Conservation (phyloP, 1,140 invertebrate genomes). For the Glomeris maerens region DNA sequence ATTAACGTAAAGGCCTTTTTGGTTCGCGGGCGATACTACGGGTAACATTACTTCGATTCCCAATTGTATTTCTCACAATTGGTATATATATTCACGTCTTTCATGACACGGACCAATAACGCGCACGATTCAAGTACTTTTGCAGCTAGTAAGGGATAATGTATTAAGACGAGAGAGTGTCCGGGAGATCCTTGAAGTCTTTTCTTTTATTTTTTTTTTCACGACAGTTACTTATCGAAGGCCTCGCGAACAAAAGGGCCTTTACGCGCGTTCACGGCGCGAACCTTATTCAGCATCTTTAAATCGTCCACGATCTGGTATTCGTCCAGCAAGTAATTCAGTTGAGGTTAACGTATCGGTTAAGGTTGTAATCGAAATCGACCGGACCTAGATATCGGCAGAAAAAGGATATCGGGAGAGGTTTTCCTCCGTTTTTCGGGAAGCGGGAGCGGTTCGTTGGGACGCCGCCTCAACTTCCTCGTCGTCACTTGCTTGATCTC, state of each 20-base stretch:
- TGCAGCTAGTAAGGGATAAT: neutral
- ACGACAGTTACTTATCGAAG: too few relatives aligned
- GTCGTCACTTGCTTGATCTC: conserved; percentile 49
- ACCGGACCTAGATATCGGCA: neutral
- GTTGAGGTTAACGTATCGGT: conserved; percentile 41
- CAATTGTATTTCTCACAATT: neutral
- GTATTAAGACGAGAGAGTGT: too few relatives aligned
- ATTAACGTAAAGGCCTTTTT: neutral
- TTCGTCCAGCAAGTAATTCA: conserved; percentile 75
- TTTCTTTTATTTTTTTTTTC: too few relatives aligned
- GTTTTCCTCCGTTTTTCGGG: conserved; percentile 45
- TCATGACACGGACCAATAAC: neutral
- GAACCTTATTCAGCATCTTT: conserved; percentile 54
- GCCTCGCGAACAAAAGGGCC: neutral
- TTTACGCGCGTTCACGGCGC: neutral
- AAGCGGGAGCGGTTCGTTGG: conserved; percentile 76
- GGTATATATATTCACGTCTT: neutral
- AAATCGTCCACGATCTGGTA: conserved; percentile 77
- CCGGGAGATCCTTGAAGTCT: too few relatives aligned
- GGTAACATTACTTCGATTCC: neutral
- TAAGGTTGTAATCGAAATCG: neutral
- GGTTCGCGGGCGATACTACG: neutral
- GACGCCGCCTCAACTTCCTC: conserved; percentile 71
- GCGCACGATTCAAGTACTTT: neutral
- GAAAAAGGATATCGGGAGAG: conserved; percentile 43